Evolutionary conservation across 2,113 vertebrate genomes (phyloP).

Genomic region (Jaculus jaculus): DNA sequence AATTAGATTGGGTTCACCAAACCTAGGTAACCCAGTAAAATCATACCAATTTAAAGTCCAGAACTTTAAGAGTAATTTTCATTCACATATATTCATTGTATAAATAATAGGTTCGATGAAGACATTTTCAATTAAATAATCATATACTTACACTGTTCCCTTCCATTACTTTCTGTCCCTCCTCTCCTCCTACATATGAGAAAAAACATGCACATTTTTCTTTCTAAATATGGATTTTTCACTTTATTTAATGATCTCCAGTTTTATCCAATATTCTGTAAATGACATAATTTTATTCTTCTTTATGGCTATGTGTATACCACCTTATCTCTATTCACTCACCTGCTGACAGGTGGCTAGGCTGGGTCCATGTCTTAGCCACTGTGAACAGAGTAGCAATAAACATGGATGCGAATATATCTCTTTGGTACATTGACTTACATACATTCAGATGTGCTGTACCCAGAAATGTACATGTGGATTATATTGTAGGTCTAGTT

Average conservation of each 20-base stretch:
- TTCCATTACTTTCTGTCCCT: not conserved
- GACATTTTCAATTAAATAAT: not conserved
- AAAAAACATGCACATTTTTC: not conserved
- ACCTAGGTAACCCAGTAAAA: not conserved
- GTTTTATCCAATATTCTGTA: not conserved
- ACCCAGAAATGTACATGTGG: not conserved
- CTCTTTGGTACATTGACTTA: not conserved
- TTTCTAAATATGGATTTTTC: not conserved
- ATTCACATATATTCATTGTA: not conserved
- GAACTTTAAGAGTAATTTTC: not conserved
- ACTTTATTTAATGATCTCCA: not conserved
- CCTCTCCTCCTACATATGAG: not conserved
- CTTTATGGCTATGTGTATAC: not conserved
- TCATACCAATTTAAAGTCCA: not conserved
- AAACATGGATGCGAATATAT: not conserved
- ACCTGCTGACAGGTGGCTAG: not conserved
- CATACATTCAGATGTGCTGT: not conserved
- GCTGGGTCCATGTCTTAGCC: not conserved
- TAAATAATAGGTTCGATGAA: not conserved
- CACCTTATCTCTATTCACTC: not conserved
- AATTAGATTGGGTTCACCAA: not conserved
- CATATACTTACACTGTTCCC: not conserved
- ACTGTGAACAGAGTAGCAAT: not conserved
- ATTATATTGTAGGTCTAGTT: not conserved
- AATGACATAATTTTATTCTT: not conserved